phyloP scores from a whole-genome alignment of 1,140 invertebrate species.

The Varroa destructor region DNA sequence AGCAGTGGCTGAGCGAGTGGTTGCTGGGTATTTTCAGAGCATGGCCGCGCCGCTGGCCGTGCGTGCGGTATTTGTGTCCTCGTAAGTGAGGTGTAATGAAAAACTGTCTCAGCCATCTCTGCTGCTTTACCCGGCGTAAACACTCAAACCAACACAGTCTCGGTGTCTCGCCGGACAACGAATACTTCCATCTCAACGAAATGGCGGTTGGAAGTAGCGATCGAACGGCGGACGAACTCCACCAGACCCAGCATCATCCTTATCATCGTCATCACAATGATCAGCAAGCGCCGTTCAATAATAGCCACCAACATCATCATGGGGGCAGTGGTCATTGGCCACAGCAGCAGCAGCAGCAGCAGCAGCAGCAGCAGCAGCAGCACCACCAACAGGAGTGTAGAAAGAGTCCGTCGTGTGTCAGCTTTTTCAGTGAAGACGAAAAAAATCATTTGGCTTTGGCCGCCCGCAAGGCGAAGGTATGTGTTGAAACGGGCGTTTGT shows the following conservation, averaged over 20 bases:
- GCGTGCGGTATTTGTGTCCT: no score
- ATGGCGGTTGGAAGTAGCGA: conserved; percentile 7
- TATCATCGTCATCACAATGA: no score
- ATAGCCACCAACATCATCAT: no score
- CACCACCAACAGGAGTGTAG: background rate
- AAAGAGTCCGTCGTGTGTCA: conserved; percentile 22
- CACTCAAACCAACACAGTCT: background rate
- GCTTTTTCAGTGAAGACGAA: conserved; percentile 25
- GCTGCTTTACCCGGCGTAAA: conserved; percentile 26
- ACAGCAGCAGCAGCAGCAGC: background rate
- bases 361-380: background rate
- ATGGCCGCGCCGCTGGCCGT: no score
- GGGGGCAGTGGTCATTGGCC: no score
- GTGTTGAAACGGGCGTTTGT: no score
- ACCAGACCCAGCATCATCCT: no score
- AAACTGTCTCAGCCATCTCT: conserved; percentile 27
- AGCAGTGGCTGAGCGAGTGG: no score
- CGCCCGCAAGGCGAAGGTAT: conserved; percentile 22
- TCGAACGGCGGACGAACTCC: no score
- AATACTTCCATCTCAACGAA: conserved; percentile 12
- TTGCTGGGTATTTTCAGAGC: no score
- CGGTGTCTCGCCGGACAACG: no score
- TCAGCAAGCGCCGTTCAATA: no score
- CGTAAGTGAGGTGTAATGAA: conserved; percentile 21
- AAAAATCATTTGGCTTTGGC: conserved; percentile 22